Conservation (phyloP, 2,888 invertebrate genomes). For the Lasioglossum oenotherae region DNA sequence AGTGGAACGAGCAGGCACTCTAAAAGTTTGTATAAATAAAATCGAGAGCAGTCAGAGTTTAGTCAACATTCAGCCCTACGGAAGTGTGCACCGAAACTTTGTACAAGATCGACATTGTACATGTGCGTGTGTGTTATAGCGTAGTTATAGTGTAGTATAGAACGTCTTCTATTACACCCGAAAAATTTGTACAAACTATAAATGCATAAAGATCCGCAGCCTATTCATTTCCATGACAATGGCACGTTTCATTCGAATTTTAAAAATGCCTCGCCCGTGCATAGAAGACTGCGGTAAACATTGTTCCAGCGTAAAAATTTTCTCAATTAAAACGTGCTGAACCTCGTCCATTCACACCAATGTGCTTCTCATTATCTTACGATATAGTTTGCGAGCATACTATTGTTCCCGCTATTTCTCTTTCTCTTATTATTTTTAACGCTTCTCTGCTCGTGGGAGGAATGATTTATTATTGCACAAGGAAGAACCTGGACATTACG, state of each 20-base stretch:
- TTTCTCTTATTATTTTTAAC: slow-evolving; percentile 2
- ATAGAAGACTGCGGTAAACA: neutral
- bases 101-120: neutral
- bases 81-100: neutral
- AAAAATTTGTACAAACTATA: neutral
- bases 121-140: neutral
- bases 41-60: neutral
- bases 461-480: neutral
- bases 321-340: neutral
- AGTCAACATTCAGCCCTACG: neutral
- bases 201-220: neutral
- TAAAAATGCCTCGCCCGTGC: neutral
- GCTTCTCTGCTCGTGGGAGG: too few species aligned
- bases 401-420: neutral
- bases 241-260: neutral
- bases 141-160: too few species aligned
- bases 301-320: slow-evolving; percentile 6
- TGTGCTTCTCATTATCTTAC: slow-evolving; percentile 6
- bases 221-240: neutral
- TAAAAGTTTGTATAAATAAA: neutral
- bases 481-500: neutral
- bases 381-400: neutral
- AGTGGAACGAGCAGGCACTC: neutral
- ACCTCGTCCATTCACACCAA: neutral
- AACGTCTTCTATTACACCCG: neutral